A percentile compares a stretch with the other conserved stretches of the same genome.
These are phyloP conservation scores for Zeuzera pyrina DNA, from an alignment of 2,888 invertebrate genomes.

Conservation along the genomic window DNA sequence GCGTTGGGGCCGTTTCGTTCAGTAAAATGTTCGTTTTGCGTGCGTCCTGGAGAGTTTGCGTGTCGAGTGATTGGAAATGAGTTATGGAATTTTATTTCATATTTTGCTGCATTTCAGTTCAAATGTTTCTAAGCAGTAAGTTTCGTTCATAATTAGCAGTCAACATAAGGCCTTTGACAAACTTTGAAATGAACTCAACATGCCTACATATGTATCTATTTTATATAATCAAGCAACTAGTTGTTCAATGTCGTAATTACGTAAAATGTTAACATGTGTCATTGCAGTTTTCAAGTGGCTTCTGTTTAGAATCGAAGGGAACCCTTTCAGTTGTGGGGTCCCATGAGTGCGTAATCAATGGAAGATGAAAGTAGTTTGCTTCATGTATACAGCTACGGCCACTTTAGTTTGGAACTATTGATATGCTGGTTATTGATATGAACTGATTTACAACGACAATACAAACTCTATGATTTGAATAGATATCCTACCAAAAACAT, in stretches of 20 bases:
- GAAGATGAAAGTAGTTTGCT: slow-evolving; percentile 40
- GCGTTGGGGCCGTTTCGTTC: slow-evolving; percentile 56
- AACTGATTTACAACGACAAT: background rate
- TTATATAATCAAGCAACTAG: slow-evolving; percentile 20
- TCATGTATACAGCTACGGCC: too few species aligned
- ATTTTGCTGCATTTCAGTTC: slow-evolving; percentile 36
- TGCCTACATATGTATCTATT: background rate
- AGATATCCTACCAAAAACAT: too few species aligned
- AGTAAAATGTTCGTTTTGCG: slow-evolving; percentile 73
- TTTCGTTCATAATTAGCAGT: background rate
- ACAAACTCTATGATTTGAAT: too few species aligned
- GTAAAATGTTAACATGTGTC: slow-evolving; percentile 64
- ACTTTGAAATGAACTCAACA: background rate
- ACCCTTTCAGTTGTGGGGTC: slow-evolving; percentile 42
- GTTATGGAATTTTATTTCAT: slow-evolving; percentile 54
- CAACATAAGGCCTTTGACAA: background rate
- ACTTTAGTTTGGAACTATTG: too few species aligned
- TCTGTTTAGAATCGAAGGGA: slow-evolving; percentile 57
- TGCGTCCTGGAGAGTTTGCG: slow-evolving; percentile 65
- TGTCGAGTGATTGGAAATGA: slow-evolving; percentile 65
- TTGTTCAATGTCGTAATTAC: slow-evolving; percentile 22
- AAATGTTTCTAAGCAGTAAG: slow-evolving; percentile 31
- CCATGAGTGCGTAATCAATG: slow-evolving; percentile 44
- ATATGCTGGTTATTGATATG: too few species aligned
- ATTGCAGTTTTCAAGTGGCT: slow-evolving; percentile 65